These are phyloP conservation scores for Brachirus orientalis DNA, from an alignment of 2,113 vertebrate species.

Conservation along the genomic window DNA sequence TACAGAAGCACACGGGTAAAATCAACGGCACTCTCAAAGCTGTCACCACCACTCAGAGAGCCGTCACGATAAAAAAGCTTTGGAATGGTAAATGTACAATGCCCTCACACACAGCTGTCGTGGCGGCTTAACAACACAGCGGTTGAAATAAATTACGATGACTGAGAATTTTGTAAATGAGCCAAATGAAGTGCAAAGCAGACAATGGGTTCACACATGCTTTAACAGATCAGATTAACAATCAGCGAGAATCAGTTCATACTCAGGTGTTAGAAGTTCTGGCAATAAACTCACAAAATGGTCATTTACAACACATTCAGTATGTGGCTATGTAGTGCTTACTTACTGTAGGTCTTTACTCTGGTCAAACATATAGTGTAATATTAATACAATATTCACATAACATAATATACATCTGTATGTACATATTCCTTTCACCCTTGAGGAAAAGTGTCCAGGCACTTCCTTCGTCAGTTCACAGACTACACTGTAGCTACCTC, in stretches of 20 bases:
- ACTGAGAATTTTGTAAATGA: constrained; percentile 31
- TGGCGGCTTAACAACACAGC: constrained; percentile 48
- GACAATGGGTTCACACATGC: constrained; percentile 42
- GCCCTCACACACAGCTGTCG: constrained; percentile 50
- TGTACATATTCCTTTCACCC: constrained; percentile 73
- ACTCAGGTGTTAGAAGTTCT: constrained; percentile 33
- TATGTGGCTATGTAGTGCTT: constrained; percentile 71
- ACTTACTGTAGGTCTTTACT: constrained; percentile 76
- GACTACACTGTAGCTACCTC: constrained; percentile 37
- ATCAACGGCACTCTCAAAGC: constrained; percentile 37
- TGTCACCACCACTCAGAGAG: constrained; percentile 25
- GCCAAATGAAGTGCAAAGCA: constrained; percentile 49
- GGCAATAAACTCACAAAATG: constrained; percentile 68
- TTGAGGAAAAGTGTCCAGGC: constrained; percentile 75
- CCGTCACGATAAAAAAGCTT: constrained; percentile 51
- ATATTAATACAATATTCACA: constrained; percentile 85
- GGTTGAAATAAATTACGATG: constrained; percentile 24
- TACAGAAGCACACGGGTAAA: constrained; percentile 74
- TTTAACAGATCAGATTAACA: constrained; percentile 29
- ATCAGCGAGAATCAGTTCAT: constrained; percentile 27
- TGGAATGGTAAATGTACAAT: constrained; percentile 76
- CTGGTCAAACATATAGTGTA: constrained; percentile 78
- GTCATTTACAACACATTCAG: constrained; percentile 81
- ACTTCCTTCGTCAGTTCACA: constrained; percentile 69
- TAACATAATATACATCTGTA: constrained; percentile 84